Conservation (phyloP, 2,797 vertebrate species). For the Pipistrellus nathusii region DNA sequence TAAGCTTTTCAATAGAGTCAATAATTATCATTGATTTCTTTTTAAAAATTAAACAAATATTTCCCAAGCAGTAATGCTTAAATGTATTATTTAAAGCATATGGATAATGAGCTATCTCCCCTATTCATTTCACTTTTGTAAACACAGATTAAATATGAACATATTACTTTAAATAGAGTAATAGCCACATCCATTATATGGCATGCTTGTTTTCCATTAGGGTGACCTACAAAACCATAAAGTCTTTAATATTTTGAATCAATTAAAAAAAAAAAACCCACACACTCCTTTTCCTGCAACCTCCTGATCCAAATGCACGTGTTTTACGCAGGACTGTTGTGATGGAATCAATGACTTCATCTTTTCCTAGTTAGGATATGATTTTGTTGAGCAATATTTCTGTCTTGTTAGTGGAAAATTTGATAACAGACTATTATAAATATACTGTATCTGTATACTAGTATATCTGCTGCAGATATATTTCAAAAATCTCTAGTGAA, state of each 20-base stretch:
- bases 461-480: not conserved
- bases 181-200: not conserved
- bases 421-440: slow-evolving; percentile 18
- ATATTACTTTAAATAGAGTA: not conserved
- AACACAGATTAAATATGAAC: not conserved
- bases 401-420: not conserved
- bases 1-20: not conserved
- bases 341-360: not conserved
- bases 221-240: not conserved
- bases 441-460: not conserved
- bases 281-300: not conserved
- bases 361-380: not conserved
- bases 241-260: not conserved
- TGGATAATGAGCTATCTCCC: not conserved
- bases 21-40: not conserved
- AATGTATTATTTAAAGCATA: not conserved
- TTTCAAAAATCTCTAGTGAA: not conserved
- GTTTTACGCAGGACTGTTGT: not conserved
- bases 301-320: not conserved
- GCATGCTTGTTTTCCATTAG: not conserved
- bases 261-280: not conserved
- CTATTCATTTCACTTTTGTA: not conserved
- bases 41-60: slow-evolving; percentile 16
- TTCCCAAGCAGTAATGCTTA: not conserved
- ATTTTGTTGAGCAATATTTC: not conserved